Base-by-base conservation (phyloP, 2,113 vertebrate genomes). In the Galbula dea region DNA sequence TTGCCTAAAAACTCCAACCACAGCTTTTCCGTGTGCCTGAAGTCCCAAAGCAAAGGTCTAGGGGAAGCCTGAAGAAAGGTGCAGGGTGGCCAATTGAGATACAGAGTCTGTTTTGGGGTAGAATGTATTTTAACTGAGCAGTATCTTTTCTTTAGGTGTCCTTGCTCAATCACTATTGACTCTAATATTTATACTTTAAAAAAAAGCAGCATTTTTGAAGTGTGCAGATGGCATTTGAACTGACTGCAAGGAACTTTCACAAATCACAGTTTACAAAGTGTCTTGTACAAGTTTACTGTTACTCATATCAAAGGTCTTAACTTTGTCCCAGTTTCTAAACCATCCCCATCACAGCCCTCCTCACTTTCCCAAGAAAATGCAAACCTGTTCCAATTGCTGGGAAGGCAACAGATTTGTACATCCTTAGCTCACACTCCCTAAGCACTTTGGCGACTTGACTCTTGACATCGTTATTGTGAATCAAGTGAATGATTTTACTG, bases 311-410 rank as follows among this genome's bases (percentile, higher is more conserved):
- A 15, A 73, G 36, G 17, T 18, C 32, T 46, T 19, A 72, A 82
- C 16, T 72, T 30, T 43, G 22, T 36, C 41, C 57, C 48, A 41
- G 51, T 78, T 89, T 57, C 49, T 92, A 46, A 92, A 51, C 59
- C 29, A 46, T 6, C 27, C 34, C 51, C 73, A 45, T 21, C 39
- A 71, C 24, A 61, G 43, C 62, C 45, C n/a, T 54, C 45, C 23
- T 29, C 3, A 0, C 36, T 76, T 58, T 46, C 43, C 75, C 61
- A 61, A 69, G 49, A 76, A 68, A 86, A 55, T 15, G 52, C 97
- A 73, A 86, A 99, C 99, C 99, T 98, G 98, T 99, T 90, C 98
- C 98, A 88, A 99, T 98, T 83, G 99, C 99, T 36, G 99, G 99
- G 62, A 99, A 98, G 11, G 98, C 97, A 10, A 99, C 93, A 11